A percentile compares a stretch with the other conserved stretches of the same genome.
Evolutionary conservation across 2,888 invertebrate species (phyloP).

Genomic region (Drosophila cognata): DNA sequence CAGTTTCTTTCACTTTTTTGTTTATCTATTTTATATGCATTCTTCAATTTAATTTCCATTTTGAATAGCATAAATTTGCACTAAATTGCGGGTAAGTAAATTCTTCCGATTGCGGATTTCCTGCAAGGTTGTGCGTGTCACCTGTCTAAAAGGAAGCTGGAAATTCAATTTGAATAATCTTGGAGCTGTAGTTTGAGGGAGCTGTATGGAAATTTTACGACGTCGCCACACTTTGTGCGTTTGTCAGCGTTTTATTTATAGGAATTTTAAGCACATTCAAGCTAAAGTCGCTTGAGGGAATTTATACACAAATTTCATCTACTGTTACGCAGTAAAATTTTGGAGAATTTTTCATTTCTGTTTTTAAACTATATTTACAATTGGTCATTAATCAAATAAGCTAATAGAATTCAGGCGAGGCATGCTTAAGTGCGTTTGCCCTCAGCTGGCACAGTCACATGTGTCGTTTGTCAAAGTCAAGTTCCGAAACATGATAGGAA

Average conservation of each 20-base stretch:
- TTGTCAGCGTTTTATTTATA: background rate
- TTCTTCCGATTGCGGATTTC: constrained; percentile 55
- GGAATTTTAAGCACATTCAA: background rate
- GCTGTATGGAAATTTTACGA: background rate
- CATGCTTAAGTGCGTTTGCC: background rate
- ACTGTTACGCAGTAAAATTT: background rate
- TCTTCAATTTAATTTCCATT: background rate
- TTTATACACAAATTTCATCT: background rate
- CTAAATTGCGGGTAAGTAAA: constrained; percentile 35
- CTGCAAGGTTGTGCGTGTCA: constrained; percentile 29
- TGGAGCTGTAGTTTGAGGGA: background rate
- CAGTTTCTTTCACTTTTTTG: background rate
- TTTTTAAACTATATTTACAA: background rate
- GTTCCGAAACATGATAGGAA: constrained; percentile 1
- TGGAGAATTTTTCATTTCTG: no score
- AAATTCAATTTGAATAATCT: constrained; percentile 31
- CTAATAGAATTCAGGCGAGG: constrained; percentile 23
- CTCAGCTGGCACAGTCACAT: background rate
- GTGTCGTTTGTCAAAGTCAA: constrained; percentile 32
- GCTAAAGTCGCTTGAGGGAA: background rate
- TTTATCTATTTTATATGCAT: background rate
- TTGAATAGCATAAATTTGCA: constrained; percentile 5
- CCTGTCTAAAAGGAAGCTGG: constrained; percentile 14
- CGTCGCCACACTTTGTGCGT: background rate
- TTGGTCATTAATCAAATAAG: constrained; percentile 55